Conservation (phyloP, 2,113 vertebrate genomes). For the Daboia siamensis region DNA sequence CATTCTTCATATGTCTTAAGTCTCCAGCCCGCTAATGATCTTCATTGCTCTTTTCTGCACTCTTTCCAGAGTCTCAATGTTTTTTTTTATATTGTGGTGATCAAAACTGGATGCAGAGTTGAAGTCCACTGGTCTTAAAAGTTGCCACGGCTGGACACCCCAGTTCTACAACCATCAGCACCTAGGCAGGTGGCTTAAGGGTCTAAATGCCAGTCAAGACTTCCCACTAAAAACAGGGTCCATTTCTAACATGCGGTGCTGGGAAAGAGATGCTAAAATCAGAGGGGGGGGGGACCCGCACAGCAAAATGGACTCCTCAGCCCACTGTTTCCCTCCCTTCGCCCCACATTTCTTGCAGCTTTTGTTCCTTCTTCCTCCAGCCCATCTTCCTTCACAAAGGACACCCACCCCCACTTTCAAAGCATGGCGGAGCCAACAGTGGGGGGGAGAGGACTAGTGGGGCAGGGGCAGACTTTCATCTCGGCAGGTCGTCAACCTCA, state of each 20-base stretch:
- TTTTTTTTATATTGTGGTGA: too few relatives aligned
- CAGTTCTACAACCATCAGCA: too few relatives aligned
- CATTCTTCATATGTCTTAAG: too few relatives aligned
- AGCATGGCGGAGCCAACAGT: neutral
- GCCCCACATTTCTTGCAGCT: neutral
- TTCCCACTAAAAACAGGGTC: neutral
- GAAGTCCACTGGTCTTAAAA: too few relatives aligned
- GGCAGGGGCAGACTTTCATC: neutral
- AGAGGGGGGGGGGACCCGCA: neutral
- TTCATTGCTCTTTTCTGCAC: too few relatives aligned
- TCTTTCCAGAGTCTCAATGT: too few relatives aligned
- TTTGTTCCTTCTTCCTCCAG: neutral
- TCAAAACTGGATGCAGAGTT: too few relatives aligned
- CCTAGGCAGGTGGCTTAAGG: neutral
- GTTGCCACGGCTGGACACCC: too few relatives aligned
- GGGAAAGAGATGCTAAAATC: neutral
- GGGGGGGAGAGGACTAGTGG: neutral
- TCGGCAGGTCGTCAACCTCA: neutral
- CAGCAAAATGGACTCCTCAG: neutral
- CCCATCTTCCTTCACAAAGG: neutral
- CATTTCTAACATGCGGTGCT: neutral
- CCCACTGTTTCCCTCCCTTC: too few relatives aligned
- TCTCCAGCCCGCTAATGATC: too few relatives aligned
- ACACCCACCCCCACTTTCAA: neutral
- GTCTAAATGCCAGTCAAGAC: neutral